These are phyloP conservation scores for Acridotheres tristis DNA, from an alignment of 2,797 vertebrate species.

Conservation along the genomic window DNA sequence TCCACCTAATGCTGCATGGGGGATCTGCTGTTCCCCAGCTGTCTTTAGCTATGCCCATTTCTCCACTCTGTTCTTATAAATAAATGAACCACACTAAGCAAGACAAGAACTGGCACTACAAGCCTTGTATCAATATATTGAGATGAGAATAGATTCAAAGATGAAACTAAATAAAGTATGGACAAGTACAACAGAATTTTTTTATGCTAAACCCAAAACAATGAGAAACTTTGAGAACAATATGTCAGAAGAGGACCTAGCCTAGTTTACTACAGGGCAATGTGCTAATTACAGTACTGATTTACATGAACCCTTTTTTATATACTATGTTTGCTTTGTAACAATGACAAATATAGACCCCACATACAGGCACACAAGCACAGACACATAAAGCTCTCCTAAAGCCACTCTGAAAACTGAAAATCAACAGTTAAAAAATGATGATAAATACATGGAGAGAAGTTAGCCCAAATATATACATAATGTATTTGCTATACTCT, in stretches of 20 bases:
- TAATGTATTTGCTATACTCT: constrained; percentile 46
- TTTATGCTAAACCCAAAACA: not conserved
- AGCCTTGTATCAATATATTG: not conserved
- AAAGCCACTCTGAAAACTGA: not conserved
- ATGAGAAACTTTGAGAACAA: not conserved
- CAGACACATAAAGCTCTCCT: not conserved
- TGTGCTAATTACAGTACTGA: not conserved
- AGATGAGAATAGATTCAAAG: not conserved
- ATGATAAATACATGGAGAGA: constrained; percentile 14
- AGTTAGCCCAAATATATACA: constrained; percentile 29
- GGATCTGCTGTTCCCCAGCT: constrained; percentile 2
- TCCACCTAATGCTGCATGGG: not conserved
- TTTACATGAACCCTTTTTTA: not conserved
- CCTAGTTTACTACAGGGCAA: not conserved
- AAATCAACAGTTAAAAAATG: constrained; percentile 14
- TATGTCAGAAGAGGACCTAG: not conserved
- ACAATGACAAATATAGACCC: not conserved
- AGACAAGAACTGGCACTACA: not conserved
- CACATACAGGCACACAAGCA: not conserved
- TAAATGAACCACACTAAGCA: not conserved
- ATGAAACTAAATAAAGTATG: not conserved
- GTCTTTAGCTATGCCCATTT: not conserved
- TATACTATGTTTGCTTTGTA: not conserved
- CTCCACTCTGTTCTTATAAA: not conserved
- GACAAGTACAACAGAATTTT: not conserved